These are phyloP conservation scores for Crypturellus undulatus DNA, from an alignment of 2,113 vertebrate genomes.

Conservation along the genomic window DNA sequence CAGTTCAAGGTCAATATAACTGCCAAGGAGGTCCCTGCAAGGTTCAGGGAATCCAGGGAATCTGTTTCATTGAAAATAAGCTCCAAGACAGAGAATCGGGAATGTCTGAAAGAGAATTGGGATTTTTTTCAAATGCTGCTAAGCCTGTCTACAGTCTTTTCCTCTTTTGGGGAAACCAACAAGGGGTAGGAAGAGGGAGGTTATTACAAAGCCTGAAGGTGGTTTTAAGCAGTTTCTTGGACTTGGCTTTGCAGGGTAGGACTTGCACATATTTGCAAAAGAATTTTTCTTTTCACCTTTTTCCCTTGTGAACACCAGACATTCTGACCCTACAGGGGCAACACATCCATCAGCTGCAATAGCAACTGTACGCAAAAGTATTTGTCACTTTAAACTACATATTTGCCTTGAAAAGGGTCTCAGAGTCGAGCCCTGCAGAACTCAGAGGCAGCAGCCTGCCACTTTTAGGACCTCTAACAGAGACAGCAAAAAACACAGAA, in stretches of 20 bases:
- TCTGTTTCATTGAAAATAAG: background rate
- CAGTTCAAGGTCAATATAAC: background rate
- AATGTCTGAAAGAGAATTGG: background rate
- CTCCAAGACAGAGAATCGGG: background rate
- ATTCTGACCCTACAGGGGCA: background rate
- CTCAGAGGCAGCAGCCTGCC: background rate
- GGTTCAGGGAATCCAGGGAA: background rate
- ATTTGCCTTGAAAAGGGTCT: background rate
- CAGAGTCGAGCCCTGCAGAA: background rate
- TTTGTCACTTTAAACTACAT: rapidly evolving
- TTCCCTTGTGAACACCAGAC: background rate
- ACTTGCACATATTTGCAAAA: background rate
- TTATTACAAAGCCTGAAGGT: background rate
- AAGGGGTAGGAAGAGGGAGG: background rate
- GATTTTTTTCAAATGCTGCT: background rate
- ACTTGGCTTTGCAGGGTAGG: background rate
- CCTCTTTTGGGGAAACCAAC: background rate
- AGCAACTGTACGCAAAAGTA: rapidly evolving
- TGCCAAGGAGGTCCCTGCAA: background rate
- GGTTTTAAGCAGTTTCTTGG: background rate
- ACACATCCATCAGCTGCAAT: background rate
- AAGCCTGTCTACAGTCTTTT: background rate
- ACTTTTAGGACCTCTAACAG: background rate
- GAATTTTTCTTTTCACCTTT: background rate
- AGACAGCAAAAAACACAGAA: background rate